Evolutionary conservation across 2,888 invertebrate species (phyloP).

Genomic region (Malthinus flaveolus): DNA sequence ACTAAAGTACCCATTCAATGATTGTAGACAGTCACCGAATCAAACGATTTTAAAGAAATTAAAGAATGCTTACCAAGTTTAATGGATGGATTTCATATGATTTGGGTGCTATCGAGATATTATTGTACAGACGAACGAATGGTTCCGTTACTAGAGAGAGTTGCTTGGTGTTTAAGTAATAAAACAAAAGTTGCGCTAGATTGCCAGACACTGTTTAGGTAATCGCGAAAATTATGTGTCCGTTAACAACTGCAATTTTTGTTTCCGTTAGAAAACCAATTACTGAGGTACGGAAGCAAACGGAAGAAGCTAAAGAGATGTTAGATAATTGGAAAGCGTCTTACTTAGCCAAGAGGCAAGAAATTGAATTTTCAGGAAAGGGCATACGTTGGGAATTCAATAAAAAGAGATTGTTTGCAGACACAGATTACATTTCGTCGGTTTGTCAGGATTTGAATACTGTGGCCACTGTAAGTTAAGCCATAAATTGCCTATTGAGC

Average conservation of each 20-base stretch:
- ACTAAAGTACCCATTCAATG: neutral
- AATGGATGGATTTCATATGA: constrained; percentile 83
- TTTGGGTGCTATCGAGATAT: constrained; percentile 88
- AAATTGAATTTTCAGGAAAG: constrained; percentile 84
- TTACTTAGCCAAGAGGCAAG: constrained; percentile 77
- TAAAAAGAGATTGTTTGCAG: constrained; percentile 75
- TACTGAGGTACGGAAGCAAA: constrained; percentile 49
- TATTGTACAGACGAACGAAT: constrained; percentile 85
- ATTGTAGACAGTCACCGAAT: constrained; percentile 48
- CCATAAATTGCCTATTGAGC: neutral
- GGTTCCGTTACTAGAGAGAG: constrained; percentile 79
- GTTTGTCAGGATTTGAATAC: constrained; percentile 81
- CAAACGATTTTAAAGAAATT: constrained; percentile 70
- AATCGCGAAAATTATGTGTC: constrained; percentile 35
- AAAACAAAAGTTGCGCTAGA: constrained; percentile 74
- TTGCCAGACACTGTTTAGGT: constrained; percentile 78
- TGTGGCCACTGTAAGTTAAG: constrained; percentile 68
- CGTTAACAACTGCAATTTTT: neutral
- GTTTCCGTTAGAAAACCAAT: constrained; percentile 55
- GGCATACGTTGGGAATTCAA: constrained; percentile 93
- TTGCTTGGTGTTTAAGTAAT: constrained; percentile 80
- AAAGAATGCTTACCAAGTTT: constrained; percentile 74
- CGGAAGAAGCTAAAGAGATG: constrained; percentile 65
- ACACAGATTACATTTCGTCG: constrained; percentile 81
- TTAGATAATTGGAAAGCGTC: constrained; percentile 74